Conservation (phyloP, 2,797 vertebrate genomes). For the Enteromius viviparus region DNA sequence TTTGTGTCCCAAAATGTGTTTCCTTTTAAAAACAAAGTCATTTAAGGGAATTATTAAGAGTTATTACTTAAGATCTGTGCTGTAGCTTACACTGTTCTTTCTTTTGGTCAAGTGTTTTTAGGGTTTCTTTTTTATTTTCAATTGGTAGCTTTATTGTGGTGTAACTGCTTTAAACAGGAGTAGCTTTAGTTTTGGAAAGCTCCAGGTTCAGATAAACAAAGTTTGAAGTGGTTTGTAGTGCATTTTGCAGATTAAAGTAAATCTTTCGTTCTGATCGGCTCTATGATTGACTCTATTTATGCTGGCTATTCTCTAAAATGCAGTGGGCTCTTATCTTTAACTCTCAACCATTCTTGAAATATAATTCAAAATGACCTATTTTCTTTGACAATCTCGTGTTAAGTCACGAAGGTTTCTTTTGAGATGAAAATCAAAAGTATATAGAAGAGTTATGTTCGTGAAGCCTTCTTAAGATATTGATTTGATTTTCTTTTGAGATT, state of each 20-base stretch:
- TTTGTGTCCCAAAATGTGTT: not conserved
- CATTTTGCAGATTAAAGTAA: not conserved
- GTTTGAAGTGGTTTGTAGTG: not conserved
- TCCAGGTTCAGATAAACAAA: not conserved
- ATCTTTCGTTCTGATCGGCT: not conserved
- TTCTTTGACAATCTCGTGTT: not conserved
- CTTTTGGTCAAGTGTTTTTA: too few species aligned
- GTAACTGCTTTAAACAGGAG: not conserved
- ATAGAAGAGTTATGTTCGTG: slow-evolving; percentile 2
- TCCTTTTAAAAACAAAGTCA: not conserved
- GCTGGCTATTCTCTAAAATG: not conserved
- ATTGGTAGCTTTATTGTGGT: not conserved
- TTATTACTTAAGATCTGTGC: not conserved
- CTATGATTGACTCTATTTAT: not conserved
- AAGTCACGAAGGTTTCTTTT: not conserved
- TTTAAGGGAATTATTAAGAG: not conserved
- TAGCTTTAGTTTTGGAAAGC: not conserved
- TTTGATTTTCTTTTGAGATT: not conserved
- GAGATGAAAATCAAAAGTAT: slow-evolving; percentile 6
- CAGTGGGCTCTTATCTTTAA: not conserved
- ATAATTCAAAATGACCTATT: not conserved
- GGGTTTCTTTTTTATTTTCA: not conserved
- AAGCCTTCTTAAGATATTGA: slow-evolving; percentile 15
- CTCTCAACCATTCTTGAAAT: too few species aligned
- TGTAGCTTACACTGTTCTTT: not conserved